Evolutionary conservation across 2,888 invertebrate genomes (phyloP), one percentile per base, ranked within the genome.

Genomic region (Zaprionus lineosus): DNA sequence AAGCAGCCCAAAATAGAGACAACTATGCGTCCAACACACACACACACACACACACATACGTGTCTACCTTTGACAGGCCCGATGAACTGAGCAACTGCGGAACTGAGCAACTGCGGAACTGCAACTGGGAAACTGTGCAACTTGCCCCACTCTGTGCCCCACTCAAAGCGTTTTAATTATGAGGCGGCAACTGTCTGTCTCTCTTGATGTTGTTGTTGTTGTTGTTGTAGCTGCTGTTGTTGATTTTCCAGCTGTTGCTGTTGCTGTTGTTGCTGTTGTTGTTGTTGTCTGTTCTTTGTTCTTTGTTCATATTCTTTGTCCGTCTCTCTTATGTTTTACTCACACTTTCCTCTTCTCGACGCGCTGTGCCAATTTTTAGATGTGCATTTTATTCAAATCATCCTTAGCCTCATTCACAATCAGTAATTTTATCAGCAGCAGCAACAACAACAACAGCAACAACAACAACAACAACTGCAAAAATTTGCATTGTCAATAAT

Each of bases 331-430:
- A 16, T 4, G n/a, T 31, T 36, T 18, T 16, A 50, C 24, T 24
- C 11, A 7, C 36, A 8, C 39, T 48, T 28, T 8, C 34, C 31
- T 33, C 14, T 31, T 40, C 52, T 11, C 21, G 33, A 29, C 43
- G 31, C 31, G 9, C 31, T 67, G 67, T 59, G 52, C 51, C 63
- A 53, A 48, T 72, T 70, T 67, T 83, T 79, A 77, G 77, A 72
- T 83, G 77, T 67, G 63, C 76, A 73, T 81, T 84, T 81, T 84
- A 84, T 81, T 84, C 50, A 81, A 81, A 81, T 81, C n/a, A n/a
- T n/a, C 77, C 64, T 56, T 72, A 74, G 63, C 81, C 82, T 62
- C 72, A 72, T 78, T 74, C 75, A 69, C 84, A 84, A 69, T 78
- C 79, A 60, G 28, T 58, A 58, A 43, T 71, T 63, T 62, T 56